These are phyloP conservation scores for Beroe ovata DNA, from an alignment of 37 sponge, comb jelly and placozoan species.

Conservation along the genomic window DNA sequence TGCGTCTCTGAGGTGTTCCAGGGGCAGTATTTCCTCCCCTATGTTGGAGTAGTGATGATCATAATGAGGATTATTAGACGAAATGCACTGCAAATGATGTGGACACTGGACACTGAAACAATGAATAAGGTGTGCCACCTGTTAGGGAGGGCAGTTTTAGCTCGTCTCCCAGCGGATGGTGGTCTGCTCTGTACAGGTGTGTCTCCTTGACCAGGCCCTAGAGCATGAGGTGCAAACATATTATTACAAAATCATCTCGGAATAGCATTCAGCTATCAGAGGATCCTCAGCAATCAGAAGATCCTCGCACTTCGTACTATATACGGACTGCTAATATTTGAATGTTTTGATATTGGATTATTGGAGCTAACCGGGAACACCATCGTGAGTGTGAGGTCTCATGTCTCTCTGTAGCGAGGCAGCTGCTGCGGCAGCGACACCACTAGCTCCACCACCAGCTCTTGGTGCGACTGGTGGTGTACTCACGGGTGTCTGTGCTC, in stretches of 20 bases:
- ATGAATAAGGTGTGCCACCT: too few species aligned
- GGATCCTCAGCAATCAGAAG: too few species aligned
- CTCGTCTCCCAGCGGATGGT: slow-evolving; percentile 60
- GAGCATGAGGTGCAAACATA: too few species aligned
- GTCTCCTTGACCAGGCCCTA: not conserved
- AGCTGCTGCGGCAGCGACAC: not conserved
- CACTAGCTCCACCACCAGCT: not conserved
- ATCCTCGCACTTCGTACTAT: too few species aligned
- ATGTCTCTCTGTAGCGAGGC: not conserved
- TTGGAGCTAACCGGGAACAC: slow-evolving; percentile 10
- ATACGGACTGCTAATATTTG: too few species aligned
- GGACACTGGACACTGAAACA: too few species aligned
- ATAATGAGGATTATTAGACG: too few species aligned
- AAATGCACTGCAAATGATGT: too few species aligned
- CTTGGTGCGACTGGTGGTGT: not conserved
- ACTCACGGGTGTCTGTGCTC: not conserved
- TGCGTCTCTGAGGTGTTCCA: not conserved
- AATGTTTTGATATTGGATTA: too few species aligned
- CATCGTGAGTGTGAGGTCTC: slow-evolving; percentile 45
- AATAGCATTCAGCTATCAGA: too few species aligned
- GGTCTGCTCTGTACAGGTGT: slow-evolving; percentile 1
- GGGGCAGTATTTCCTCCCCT: not conserved
- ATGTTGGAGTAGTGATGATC: too few species aligned
- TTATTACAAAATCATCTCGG: too few species aligned
- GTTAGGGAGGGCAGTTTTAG: slow-evolving; percentile 9